These are phyloP conservation scores for Poeciliopsis paucimaculata DNA, from an alignment of 2,797 vertebrate species.

Conservation along the genomic window DNA sequence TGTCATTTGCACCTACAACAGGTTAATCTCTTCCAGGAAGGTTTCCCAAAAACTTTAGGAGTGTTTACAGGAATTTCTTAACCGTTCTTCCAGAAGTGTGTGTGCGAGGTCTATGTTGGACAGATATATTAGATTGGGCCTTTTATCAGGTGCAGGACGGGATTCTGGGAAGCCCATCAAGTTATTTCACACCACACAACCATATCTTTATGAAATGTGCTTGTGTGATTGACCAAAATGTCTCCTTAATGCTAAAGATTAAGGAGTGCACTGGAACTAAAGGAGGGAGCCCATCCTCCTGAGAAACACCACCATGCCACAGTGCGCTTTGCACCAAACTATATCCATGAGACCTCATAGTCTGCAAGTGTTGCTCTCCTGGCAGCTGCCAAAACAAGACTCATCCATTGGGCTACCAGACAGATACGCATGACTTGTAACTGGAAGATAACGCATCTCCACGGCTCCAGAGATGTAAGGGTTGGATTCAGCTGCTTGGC, in stretches of 20 bases:
- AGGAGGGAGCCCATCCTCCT: not conserved
- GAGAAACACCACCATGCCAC: not conserved
- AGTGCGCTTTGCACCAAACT: not conserved
- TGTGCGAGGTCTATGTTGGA: not conserved
- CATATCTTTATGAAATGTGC: not conserved
- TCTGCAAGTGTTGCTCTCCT: not conserved
- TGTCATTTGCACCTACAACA: not conserved
- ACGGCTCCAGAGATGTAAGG: not conserved
- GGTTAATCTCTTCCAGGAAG: not conserved
- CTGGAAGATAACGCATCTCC: not conserved
- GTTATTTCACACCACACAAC: not conserved
- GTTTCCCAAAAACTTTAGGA: not conserved
- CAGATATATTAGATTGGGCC: too few species aligned
- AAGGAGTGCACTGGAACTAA: not conserved
- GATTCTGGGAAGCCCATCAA: not conserved
- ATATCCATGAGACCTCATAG: not conserved
- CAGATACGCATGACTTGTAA: not conserved
- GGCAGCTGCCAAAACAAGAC: not conserved
- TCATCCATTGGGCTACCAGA: not conserved
- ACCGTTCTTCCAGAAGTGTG: not conserved
- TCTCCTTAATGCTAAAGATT: not conserved
- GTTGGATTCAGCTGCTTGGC: not conserved
- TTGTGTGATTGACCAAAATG: not conserved
- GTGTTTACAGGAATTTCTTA: not conserved
- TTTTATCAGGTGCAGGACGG: not conserved